Evolutionary conservation across 2,113 vertebrate genomes (phyloP).

Genomic region (Puma concolor): DNA sequence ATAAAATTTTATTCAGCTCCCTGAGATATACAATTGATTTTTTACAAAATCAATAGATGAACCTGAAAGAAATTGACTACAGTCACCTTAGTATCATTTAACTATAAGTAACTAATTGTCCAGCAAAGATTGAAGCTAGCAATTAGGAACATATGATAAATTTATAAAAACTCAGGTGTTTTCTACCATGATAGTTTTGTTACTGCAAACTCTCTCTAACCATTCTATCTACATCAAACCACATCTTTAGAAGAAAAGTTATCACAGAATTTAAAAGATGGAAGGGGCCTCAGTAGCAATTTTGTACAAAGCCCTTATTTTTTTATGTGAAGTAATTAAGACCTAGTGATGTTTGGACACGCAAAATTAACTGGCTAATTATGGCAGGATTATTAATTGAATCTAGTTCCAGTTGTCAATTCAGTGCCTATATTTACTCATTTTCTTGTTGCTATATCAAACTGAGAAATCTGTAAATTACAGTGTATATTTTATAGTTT

Average conservation of each 20-base stretch:
- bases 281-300: not conserved
- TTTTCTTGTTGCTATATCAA: not conserved
- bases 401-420: not conserved
- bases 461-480: not conserved
- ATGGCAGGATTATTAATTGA: not conserved
- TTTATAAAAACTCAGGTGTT: not conserved
- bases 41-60: not conserved
- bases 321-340: not conserved
- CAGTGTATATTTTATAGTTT: not conserved
- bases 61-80: not conserved
- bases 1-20: not conserved
- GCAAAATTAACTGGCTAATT: not conserved
- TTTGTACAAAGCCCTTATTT: not conserved
- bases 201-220: not conserved
- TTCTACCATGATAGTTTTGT: not conserved
- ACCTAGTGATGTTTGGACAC: not conserved
- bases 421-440: not conserved
- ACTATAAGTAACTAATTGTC: not conserved
- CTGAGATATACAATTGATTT: not conserved
- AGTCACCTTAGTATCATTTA: not conserved
- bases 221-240: not conserved
- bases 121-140: not conserved
- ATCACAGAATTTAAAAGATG: not conserved
- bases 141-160: not conserved
- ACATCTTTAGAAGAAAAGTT: not conserved